Evolutionary conservation across 2,797 vertebrate genomes (phyloP), one percentile per base, ranked within the genome.

Genomic region (Ctenopoma kingsleyae): DNA sequence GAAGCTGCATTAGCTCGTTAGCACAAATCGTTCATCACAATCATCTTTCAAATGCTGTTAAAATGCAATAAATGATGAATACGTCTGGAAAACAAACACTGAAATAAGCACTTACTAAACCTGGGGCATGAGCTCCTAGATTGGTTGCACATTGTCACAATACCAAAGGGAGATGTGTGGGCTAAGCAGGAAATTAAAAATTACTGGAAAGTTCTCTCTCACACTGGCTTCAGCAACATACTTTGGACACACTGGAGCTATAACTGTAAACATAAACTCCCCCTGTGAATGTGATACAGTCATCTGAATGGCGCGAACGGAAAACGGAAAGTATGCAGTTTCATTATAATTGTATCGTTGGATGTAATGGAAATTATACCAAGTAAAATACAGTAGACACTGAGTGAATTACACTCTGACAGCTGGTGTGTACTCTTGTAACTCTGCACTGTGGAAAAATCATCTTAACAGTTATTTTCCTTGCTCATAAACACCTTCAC

Each of bases 1-100:
- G 73, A 59, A 66, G 70, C 74, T 58, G 77, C 62, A 81, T 89
- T 90, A 85, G 80, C 89, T 84, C 81, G 22, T 90, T 91, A 91
- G 74, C 81, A 41, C 80, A 19, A 46, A 16, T 25, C 30, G 16
- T 6, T 63, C 46, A 25, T 62, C 64, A 57, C 52, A 69, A 77
- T 56, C 41, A 68, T 74, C 70, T 60, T 64, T 72, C 25, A 76
- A 75, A 80, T 27, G 47, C 44, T 57, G 41, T 47, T 70, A 20
- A 68, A 75, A 74, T 30, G 46, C 46, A 71, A 74, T 74, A 52
- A 76, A 77, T 7, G 2, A 58, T 19, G 51, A 44, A 43, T 30
- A 16, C 61, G 47, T 48, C 17, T 43, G n/a, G 40, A 40, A 25
- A 67, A 49, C 56, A 40, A 40, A 67, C 48, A 40, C 15, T 59